Conservation (phyloP, 2,113 vertebrate species). For the Perca fluviatilis region DNA sequence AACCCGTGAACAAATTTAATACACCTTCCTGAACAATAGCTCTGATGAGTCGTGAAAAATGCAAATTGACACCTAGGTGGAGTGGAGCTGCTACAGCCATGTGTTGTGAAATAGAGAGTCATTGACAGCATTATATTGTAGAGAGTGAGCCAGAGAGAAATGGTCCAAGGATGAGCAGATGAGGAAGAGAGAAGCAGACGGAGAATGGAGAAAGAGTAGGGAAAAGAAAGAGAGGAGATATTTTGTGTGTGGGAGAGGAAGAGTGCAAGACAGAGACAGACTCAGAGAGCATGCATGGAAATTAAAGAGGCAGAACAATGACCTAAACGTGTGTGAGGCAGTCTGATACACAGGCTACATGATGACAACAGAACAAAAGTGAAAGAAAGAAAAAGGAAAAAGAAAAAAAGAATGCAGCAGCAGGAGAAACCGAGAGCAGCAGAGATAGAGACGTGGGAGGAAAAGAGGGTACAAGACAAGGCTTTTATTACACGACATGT, state of each 20-base stretch:
- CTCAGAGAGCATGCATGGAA: slow-evolving; percentile 1
- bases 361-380: slow-evolving; percentile 9
- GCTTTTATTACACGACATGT: slow-evolving; percentile 78
- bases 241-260: slow-evolving; percentile 5
- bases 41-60: slow-evolving; percentile 53
- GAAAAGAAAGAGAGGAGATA: slow-evolving; percentile 3
- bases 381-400: slow-evolving; percentile 16
- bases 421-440: not conserved
- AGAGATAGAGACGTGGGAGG: slow-evolving; percentile 42
- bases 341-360: slow-evolving; percentile 4
- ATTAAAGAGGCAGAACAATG: slow-evolving; percentile 18
- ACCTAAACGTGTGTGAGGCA: not conserved
- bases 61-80: slow-evolving; percentile 50
- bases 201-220: not conserved
- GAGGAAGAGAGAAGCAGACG: not conserved
- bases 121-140: not conserved
- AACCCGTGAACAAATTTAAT: not conserved
- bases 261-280: slow-evolving; percentile 1
- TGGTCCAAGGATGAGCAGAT: not conserved
- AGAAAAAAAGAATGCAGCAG: not conserved
- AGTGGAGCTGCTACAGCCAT: not conserved
- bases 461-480: slow-evolving; percentile 63
- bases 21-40: slow-evolving; percentile 22
- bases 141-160: not conserved
- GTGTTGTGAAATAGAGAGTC: slow-evolving; percentile 30